Evolutionary conservation across 2,888 invertebrate genomes (phyloP), one percentile per base, ranked within the genome.

Genomic region (Malacosoma neustria): DNA sequence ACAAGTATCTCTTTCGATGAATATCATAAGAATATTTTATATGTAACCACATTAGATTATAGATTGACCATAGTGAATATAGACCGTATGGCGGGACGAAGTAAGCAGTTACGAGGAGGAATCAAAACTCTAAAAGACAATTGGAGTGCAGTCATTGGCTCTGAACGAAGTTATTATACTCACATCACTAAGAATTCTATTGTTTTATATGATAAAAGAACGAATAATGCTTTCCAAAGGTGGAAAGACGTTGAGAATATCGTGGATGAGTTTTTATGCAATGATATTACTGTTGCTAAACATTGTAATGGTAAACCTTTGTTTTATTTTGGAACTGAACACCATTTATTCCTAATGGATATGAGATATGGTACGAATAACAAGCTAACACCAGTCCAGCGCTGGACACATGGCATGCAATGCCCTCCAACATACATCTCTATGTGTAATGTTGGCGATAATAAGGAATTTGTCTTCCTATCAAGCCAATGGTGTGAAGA

Each of bases 401-500:
- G 88, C 41, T 89, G 89, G 89, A 87, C 82, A 0, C 89, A 89
- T 45, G 86, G 87, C 3, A 86, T 89, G 61, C 74, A 84, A 46
- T 77, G 76, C 40, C 57, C 77, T 3, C 88, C 89, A 0, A 67
- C 86, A 1, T 76, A 82, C 35, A 72, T 85, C 30, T 56, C 69
- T 3, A 57, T 74, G 12, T 60, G 67, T 13, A 55, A 63, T 37
- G 75, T 74, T 53, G 81, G 77, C 35, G 49, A 54, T 33, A 65
- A 65, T 36, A 75, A 72, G 39, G 76, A 82, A 43, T 47, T 85
- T 13, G 49, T 85, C 1, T 69, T 71, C 40, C 43, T 84, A 29
- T 58, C 67, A 40, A 84, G 86, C 45, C 84, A 85, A 35, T 79
- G 81, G 77, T 72, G 72, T 22, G 76, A 80, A 35, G 86, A 87